Evolutionary conservation across 2,113 vertebrate species (phyloP).

Genomic region (Phaetusa simplex): DNA sequence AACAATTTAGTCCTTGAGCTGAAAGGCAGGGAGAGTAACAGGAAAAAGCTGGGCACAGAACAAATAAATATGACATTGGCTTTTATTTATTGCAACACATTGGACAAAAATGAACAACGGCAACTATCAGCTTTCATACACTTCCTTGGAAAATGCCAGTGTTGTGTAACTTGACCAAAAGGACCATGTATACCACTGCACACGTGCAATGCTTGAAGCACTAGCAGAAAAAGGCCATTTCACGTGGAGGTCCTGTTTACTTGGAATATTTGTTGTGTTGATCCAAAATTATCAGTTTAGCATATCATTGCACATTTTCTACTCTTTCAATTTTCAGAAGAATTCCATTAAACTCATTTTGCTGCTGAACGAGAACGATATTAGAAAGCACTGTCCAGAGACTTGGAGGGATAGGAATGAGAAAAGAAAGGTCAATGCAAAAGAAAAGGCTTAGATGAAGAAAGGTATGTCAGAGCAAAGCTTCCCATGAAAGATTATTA

Average conservation of each 20-base stretch:
- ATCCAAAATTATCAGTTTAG: constrained; percentile 22
- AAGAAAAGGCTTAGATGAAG: constrained; percentile 39
- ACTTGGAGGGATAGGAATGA: background rate
- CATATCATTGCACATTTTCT: constrained; percentile 1
- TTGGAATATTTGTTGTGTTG: constrained; percentile 12
- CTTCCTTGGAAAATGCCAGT: constrained; percentile 9
- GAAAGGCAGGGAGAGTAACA: constrained; percentile 8
- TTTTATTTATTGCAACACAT: constrained; percentile 16
- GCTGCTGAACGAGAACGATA: constrained; percentile 47
- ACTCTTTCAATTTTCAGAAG: constrained; percentile 49
- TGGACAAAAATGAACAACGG: constrained; percentile 25
- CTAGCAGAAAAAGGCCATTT: background rate
- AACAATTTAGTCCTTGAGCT: background rate
- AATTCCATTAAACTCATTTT: constrained; percentile 47
- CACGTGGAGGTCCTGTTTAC: background rate
- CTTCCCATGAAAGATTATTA: constrained; percentile 48
- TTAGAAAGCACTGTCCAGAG: constrained; percentile 26
- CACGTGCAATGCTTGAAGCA: background rate
- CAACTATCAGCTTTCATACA: constrained; percentile 42
- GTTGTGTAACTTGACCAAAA: constrained; percentile 54
- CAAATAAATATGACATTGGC: constrained; percentile 27
- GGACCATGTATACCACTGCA: background rate
- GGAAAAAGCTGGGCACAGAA: constrained; percentile 10
- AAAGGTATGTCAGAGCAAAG: constrained; percentile 48
- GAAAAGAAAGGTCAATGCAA: constrained; percentile 31